Base-by-base conservation (phyloP, 2,113 vertebrate species). In the Miniopterus natalensis region DNA sequence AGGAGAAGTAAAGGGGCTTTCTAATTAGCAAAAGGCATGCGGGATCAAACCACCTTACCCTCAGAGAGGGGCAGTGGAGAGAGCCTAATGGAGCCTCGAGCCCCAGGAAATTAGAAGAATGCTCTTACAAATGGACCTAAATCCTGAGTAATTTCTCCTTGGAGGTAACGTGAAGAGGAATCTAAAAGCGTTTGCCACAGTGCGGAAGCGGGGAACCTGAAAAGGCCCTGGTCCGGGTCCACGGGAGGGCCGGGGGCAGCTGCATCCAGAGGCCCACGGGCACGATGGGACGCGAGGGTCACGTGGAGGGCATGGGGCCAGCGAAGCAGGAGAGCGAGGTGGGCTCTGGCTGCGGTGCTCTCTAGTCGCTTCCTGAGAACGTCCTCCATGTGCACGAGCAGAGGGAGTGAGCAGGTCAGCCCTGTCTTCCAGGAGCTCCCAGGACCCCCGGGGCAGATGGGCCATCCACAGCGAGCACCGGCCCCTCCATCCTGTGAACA, bases 11-110 rank as follows among this genome's bases (percentile, higher is more conserved):
- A 88, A 87, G 29, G 89, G 78, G 91, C 65, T 31, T 79, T 94
- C 93, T 88, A 92, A 94, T 91, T 74, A 96, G 92, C 88, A 81
- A 66, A 92, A 47, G 36, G 59, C 45, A 42, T 85, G 94, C 94
- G 73, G 55, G 84, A 65, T 29, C 73, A 45, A 90, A 57, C 85
- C 42, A 11, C 91, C 92, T 89, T 47, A 21, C 36, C 2, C 83
- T 66, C 17, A 85, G 55, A 83, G 84, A 51, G 31, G 83, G 25
- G 42, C n/a, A 1, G 18, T 53, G 17, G 40, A 40, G 66, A 89
- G 57, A 40, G 12, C 25, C 91, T 1, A 0, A 2, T 0, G 2
- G 74, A 88, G 21, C 55, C 68, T 2, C 12, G 2, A 65, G 77
- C 93, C 85, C 77, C 83, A 73, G 95, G 81, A 96, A 95, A 94